Evolutionary conservation across 2,888 invertebrate genomes (phyloP).

Genomic region (Podotricha telesiphe): DNA sequence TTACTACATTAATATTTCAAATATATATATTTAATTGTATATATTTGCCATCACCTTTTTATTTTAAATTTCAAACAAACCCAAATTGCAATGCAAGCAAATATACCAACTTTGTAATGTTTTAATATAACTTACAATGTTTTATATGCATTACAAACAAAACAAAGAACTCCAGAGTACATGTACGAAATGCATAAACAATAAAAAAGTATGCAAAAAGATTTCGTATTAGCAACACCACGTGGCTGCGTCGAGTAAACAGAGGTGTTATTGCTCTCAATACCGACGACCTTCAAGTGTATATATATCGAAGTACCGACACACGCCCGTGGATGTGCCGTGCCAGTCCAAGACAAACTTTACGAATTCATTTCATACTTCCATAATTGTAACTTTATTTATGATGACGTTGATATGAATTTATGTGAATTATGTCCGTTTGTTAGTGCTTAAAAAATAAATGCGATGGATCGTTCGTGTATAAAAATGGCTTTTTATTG

Average conservation of each 20-base stretch:
- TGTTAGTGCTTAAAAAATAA: background rate
- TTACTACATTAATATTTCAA: too few species aligned
- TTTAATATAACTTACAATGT: too few species aligned
- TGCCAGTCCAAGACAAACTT: constrained; percentile 23
- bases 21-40: too few species aligned
- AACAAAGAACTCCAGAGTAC: background rate
- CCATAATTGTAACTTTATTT: constrained; percentile 6
- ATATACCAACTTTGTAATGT: too few species aligned
- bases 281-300: constrained; percentile 36
- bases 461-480: too few species aligned
- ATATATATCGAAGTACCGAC: constrained; percentile 35
- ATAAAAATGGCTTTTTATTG: too few species aligned
- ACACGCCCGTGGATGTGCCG: background rate
- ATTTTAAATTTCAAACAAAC: too few species aligned
- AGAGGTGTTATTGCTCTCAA: constrained; percentile 34
- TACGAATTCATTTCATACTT: constrained; percentile 24
- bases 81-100: too few species aligned
- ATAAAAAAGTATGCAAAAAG: constrained; percentile 16
- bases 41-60: too few species aligned
- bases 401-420: background rate
- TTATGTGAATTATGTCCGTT: background rate
- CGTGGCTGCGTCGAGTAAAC: constrained; percentile 32
- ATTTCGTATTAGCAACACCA: background rate
- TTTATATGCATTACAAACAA: too few species aligned
- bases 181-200: background rate